Base-by-base conservation (phyloP, 2,797 vertebrate genomes). In the Danio aesculapii region DNA sequence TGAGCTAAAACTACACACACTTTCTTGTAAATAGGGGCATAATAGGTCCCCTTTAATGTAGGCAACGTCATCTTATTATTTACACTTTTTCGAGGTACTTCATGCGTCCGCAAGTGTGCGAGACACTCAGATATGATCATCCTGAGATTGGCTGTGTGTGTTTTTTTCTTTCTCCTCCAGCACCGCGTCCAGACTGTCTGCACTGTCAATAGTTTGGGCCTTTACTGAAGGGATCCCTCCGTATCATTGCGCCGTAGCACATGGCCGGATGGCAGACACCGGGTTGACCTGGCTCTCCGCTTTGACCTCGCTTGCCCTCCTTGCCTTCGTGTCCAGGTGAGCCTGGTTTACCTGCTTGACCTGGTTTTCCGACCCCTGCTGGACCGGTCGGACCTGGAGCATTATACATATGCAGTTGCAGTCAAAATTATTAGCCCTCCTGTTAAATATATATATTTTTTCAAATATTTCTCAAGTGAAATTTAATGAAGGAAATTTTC, bases 191-290 rank as follows among this genome's bases (percentile, higher is more conserved):
- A 83, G 84, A 88, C 87, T 83, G 47, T 85, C 71, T 55, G 49
- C 21, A 58, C 50, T 70, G 44, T 93, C 95, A 99, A 95, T 98
- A 99, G 91, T 96, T 97, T 88, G 97, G 97, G 88, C 97, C 97
- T 95, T 99, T 99, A 91, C 95, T 95, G 89, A 97, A 99, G 72
- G 95, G 93, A 92, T 97, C 95, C 92, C 94, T 94, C 86, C 97
- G 93, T 86, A 96, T 95, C 91, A 97, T 94, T 70, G 94, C 93
- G 85, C 95, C 92, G 68, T 99, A 98, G 91, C 98, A 99, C 76
- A 97, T 88, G 4, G 97, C 96, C 62, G 96, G 97, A 86, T 98
- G 97, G 81, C 98, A 99, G 84, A 96, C 92, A 79, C 98, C 98
- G 47, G 96, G 96, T 4, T 95, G 87, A 47, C 98, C 98, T 21